Evolutionary conservation across 2,888 invertebrate species (phyloP), one percentile per base, ranked within the genome.

Genomic region (Aspidapion aeneum): DNA sequence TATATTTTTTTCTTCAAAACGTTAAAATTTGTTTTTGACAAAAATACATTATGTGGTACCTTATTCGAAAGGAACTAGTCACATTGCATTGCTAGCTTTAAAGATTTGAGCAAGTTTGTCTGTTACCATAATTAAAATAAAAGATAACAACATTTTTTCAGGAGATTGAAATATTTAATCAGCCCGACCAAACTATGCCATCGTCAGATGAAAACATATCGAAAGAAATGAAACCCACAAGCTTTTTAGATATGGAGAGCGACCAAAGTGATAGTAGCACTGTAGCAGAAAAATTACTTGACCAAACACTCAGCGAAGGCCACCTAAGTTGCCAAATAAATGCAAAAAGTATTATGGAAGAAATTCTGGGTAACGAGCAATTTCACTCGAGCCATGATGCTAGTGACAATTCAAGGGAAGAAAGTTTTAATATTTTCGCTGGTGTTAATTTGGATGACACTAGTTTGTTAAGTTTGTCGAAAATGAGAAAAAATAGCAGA

Each of bases 361-460:
- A 79, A 66, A 78, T 80, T 56, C 69, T 79, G 54, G 69, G 67
- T 51, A 73, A 75, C 65, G 74, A 75, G 49, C 71, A 73, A 54
- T 77, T 78, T 68, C 67, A 73, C 63, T 74, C 73, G 3, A 72
- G 72, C 35, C 65, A 67, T 5, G 62, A 65, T 7, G 60, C 67
- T 21, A 68, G 50, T 57, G 35, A 35, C 35, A 69, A 71, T 48
- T 75, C 75, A 1, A 73, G 72, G 62, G 77, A 78, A 21, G 75
- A 74, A 63, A 79, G 78, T 68, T 74, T 79, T 55, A 75, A 80
- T 72, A 73, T 80, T 21, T 79, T 80, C 66, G 75, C 75, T 55
- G 76, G 77, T 68, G 69, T 80, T 20, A 74, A 79, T 69, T 72
- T 80, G 62, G 78, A 78, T 64, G 79, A 80, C 68, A 75, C 73